These are phyloP conservation scores for Allolobophora icterica DNA, from an alignment of 2,888 invertebrate genomes.

Conservation along the genomic window DNA sequence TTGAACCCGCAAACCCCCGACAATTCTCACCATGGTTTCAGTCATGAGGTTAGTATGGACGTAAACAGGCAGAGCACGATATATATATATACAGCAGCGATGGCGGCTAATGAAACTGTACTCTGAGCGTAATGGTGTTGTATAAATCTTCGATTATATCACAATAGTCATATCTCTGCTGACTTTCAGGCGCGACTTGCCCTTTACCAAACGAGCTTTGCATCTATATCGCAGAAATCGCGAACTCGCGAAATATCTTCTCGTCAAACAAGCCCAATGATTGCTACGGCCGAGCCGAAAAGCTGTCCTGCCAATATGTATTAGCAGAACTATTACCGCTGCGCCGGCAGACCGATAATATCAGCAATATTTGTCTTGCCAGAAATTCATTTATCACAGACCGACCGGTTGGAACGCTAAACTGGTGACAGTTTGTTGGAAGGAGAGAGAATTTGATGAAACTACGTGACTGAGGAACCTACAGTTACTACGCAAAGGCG, in stretches of 20 bases:
- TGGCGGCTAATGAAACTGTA: not conserved
- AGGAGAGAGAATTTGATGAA: not conserved
- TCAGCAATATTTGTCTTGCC: not conserved
- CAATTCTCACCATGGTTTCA: no score
- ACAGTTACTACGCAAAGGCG: not conserved
- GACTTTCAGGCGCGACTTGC: not conserved
- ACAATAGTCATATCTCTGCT: not conserved
- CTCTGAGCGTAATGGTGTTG: no score
- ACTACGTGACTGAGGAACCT: not conserved
- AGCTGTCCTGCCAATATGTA: not conserved
- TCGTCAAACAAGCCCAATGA: not conserved
- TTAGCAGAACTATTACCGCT: conserved; percentile 10
- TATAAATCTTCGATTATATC: not conserved
- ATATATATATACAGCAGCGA: not conserved
- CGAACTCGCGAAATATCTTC: not conserved
- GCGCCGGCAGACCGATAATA: not conserved
- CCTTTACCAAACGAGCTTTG: not conserved
- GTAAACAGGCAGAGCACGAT: no score
- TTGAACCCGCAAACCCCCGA: no score
- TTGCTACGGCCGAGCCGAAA: not conserved
- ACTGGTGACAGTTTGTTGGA: not conserved
- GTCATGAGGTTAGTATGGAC: not conserved
- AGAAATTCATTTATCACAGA: not conserved
- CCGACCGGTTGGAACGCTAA: not conserved
- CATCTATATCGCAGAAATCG: not conserved